Evolutionary conservation across 2,797 vertebrate species (phyloP), one percentile per base, ranked within the genome.

Genomic region (Leptoclinus maculatus): DNA sequence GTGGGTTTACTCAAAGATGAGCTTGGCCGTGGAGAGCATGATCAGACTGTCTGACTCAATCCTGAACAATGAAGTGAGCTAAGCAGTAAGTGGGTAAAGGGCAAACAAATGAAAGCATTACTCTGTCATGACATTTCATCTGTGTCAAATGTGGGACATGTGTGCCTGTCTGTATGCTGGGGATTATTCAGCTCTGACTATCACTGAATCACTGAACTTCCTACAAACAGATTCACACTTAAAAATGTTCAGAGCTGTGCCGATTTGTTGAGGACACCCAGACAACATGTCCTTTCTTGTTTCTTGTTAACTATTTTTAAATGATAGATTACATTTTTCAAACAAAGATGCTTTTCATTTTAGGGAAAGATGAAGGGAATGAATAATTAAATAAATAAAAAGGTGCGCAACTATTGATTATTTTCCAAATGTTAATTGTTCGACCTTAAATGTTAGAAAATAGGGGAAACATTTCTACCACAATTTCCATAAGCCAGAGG

Each of bases 1-100:
- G 82, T 29, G 74, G 79, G 83, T 74, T 88, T 72, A 78, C 58
- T 78, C 86, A 86, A 88, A 87, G 71, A 75, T 78, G 78, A 89
- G 66, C 79, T 38, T 51, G 62, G 53, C 53, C 57, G 3, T 41
- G 65, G 74, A 83, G 77, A 78, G 34, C 5, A 71, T 21, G 73
- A 80, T 82, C 66, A 11, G 13, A 54, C 43, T 19, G 23, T 87
- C 57, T 91, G 87, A 90, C 74, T 91, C 87, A 56, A 27, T 58
- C 9, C 34, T 56, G 53, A 88, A 86, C 80, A 87, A 88, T 78
- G 74, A 68, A 23, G 59, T 67, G 58, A 73, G 65, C 49, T 63
- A 9, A 73, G 29, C 68, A 27, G n/a, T n/a, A n/a, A n/a, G 63
- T 36, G 36, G 71, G 7, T 51, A 75, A 82, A 74, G 64, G 58